These are phyloP conservation scores for Crepidodera aurea DNA, from an alignment of 2,888 invertebrate genomes.

Conservation along the genomic window DNA sequence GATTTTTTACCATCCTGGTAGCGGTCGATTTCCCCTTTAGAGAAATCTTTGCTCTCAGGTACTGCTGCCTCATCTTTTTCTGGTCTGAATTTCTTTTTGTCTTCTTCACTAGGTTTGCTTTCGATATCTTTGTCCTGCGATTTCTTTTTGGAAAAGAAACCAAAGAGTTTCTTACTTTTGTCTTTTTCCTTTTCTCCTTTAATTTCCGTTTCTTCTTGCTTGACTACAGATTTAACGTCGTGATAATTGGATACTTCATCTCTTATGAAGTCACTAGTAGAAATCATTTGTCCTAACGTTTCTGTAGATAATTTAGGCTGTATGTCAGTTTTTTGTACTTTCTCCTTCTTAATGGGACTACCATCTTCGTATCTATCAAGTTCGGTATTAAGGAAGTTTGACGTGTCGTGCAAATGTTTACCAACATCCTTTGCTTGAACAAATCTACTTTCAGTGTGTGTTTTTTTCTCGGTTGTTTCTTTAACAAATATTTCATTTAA, in stretches of 20 bases:
- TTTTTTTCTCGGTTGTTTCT: constrained; percentile 12
- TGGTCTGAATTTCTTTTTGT: constrained; percentile 36
- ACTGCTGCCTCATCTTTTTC: constrained; percentile 24
- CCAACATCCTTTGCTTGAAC: background rate
- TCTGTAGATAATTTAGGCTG: constrained; percentile 36
- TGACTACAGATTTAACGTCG: constrained; percentile 38
- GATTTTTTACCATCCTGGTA: constrained; percentile 46
- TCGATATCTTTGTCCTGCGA: constrained; percentile 44
- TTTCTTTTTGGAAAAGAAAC: constrained; percentile 50
- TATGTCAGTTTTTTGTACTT: constrained; percentile 21
- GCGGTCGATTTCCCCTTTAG: constrained; percentile 49
- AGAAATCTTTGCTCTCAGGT: constrained; percentile 49
- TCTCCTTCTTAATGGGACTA: constrained; percentile 16
- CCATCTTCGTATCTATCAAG: constrained; percentile 39
- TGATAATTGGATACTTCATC: constrained; percentile 47
- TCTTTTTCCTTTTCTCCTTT: constrained; percentile 20
- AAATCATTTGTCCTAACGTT: constrained; percentile 39
- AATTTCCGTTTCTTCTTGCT: constrained; percentile 14
- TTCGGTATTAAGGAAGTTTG: constrained; percentile 43
- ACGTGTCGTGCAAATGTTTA: constrained; percentile 40
- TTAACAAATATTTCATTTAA: constrained; percentile 29
- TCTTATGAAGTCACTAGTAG: constrained; percentile 47
- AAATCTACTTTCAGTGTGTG: background rate
- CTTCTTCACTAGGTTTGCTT: constrained; percentile 29
- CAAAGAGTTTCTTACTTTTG: constrained; percentile 44